Evolutionary conservation across 2,113 vertebrate genomes (phyloP).

Genomic region (Hylia prasina): DNA sequence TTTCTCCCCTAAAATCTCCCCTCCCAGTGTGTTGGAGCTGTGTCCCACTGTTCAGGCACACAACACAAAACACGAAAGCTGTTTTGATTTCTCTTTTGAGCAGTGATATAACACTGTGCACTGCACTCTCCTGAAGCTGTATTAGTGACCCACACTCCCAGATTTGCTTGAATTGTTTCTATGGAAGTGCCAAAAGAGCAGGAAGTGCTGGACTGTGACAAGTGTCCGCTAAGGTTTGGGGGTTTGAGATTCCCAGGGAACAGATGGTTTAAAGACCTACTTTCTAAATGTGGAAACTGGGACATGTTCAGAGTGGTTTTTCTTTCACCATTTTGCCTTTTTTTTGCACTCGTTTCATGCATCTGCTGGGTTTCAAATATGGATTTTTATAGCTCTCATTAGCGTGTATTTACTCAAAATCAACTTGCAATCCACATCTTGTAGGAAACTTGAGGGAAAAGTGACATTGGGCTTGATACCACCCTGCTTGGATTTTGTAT

Average conservation of each 20-base stretch:
- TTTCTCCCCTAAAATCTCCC: not conserved
- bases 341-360: not conserved
- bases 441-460: not conserved
- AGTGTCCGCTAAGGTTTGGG: not conserved
- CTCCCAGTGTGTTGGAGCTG: not conserved
- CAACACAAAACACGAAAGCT: not conserved
- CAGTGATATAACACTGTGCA: not conserved
- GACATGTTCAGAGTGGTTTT: not conserved
- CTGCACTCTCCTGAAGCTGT: not conserved
- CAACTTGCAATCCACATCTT: not conserved
- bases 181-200: not conserved
- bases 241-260: not conserved
- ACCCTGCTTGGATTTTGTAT: not conserved
- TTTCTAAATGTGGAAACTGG: slow-evolving; percentile 44
- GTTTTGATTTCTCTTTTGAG: not conserved
- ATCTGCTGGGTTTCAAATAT: not conserved
- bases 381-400: not conserved
- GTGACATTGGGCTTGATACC: not conserved
- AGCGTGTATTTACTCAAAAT: not conserved
- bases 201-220: not conserved
- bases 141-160: not conserved
- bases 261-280: slow-evolving; percentile 47
- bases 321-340: not conserved
- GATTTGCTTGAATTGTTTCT: not conserved
- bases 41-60: not conserved